These are phyloP conservation scores for Ips typographus DNA, from an alignment of 1,140 invertebrate genomes.

Conservation along the genomic window DNA sequence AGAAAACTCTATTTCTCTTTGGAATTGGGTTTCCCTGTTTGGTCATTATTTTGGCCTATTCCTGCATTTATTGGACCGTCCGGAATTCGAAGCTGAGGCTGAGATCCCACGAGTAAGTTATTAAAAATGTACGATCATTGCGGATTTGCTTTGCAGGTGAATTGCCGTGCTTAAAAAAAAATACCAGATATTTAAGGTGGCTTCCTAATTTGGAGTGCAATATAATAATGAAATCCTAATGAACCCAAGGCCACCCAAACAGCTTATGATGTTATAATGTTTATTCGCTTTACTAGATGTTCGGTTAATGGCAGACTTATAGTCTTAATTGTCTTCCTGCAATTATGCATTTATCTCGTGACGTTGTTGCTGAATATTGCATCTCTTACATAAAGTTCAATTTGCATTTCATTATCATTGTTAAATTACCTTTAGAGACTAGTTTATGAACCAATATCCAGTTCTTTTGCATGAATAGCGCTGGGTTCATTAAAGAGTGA, in stretches of 20 bases:
- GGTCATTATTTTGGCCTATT: constrained; percentile 80
- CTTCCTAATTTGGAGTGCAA: neutral
- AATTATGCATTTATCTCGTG: neutral
- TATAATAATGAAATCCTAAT: constrained; percentile 1
- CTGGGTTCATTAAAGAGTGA: no score
- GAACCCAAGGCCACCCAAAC: constrained; percentile 17
- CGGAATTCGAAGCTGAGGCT: constrained; percentile 69
- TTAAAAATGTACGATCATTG: neutral
- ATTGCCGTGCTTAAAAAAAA: neutral
- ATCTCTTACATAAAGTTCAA: no score
- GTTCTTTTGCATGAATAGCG: no score
- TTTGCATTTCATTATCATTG: no score
- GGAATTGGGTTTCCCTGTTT: constrained; percentile 80
- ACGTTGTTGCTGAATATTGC: no score
- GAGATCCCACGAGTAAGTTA: constrained; percentile 61
- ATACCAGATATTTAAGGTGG: neutral
- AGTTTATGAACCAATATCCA: no score
- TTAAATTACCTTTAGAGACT: no score
- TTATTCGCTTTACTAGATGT: neutral
- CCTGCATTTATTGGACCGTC: constrained; percentile 82
- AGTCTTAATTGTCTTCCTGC: neutral
- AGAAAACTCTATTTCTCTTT: constrained; percentile 81
- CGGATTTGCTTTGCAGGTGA: neutral
- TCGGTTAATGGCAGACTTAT: neutral
- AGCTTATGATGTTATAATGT: constrained; percentile 1